Evolutionary conservation across 2,797 vertebrate species (phyloP).

Genomic region (Hyperoplus lanceolatus): DNA sequence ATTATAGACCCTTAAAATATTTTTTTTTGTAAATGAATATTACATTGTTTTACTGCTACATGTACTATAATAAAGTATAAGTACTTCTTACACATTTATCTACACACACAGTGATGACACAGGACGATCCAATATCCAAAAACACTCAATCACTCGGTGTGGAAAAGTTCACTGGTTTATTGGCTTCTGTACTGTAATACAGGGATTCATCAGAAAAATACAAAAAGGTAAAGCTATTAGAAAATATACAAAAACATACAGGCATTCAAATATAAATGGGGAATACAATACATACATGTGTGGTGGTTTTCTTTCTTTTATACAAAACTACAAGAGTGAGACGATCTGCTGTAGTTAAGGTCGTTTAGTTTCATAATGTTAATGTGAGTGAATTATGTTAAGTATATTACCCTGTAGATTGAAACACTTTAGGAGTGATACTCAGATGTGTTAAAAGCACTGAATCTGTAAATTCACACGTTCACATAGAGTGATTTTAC

Average conservation of each 20-base stretch:
- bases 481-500: not conserved
- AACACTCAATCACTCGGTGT: not conserved
- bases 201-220: conserved; percentile 67
- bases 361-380: not conserved
- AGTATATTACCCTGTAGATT: not conserved
- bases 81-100: too few relatives aligned
- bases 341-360: conserved; percentile 3
- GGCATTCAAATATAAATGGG: conserved; percentile 67
- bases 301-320: conserved; percentile 34
- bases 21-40: too few relatives aligned
- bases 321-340: conserved; percentile 47
- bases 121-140: not conserved
- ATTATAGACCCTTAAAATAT: not conserved
- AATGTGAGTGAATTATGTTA: conserved; percentile 1
- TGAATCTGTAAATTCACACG: conserved; percentile 18
- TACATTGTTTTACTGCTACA: too few relatives aligned
- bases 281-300: conserved; percentile 36
- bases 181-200: conserved; percentile 70
- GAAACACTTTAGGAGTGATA: not conserved
- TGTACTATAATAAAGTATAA: too few relatives aligned
- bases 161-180: conserved; percentile 76
- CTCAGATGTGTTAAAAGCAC: not conserved
- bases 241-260: conserved; percentile 81
- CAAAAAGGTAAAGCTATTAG: conserved; percentile 68
- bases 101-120: not conserved